These are phyloP conservation scores for Drosophila eugracilis DNA, from an alignment of 1,140 invertebrate genomes.

Conservation along the genomic window DNA sequence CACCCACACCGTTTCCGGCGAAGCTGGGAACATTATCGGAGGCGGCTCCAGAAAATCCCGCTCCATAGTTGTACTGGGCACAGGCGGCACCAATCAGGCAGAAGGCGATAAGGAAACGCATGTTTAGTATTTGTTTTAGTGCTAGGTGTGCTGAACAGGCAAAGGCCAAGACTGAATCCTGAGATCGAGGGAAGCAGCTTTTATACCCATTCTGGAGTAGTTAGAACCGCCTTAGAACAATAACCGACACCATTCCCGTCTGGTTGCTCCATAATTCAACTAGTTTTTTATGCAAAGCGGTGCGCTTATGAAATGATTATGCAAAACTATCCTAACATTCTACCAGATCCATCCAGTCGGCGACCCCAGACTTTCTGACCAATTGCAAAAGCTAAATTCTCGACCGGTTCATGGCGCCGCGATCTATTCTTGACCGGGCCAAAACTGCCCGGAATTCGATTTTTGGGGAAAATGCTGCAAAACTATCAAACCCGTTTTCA, in stretches of 20 bases:
- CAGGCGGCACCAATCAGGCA: slow-evolving; percentile 76
- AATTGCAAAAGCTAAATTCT: slow-evolving; percentile 55
- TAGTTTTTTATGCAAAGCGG: slow-evolving; percentile 70
- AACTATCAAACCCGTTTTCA: slow-evolving; percentile 69
- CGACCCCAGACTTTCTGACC: slow-evolving; percentile 46
- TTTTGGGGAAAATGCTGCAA: slow-evolving; percentile 56
- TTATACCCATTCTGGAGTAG: slow-evolving; percentile 54
- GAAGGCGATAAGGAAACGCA: slow-evolving; percentile 72
- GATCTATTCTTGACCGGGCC: slow-evolving; percentile 22
- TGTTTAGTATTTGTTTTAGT: slow-evolving; percentile 13
- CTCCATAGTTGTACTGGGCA: slow-evolving; percentile 72
- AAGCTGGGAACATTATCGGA: slow-evolving; percentile 45
- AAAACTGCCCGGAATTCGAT: slow-evolving; percentile 30
- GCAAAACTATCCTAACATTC: slow-evolving; percentile 68
- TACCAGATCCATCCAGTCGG: slow-evolving; percentile 47
- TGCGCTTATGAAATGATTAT: slow-evolving; percentile 80
- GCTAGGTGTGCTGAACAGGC: slow-evolving; percentile 50
- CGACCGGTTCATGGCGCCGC: slow-evolving; percentile 57
- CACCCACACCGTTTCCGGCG: slow-evolving; percentile 27
- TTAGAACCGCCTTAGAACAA: slow-evolving; percentile 59
- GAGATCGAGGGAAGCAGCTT: slow-evolving; percentile 42
- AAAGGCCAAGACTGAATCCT: slow-evolving; percentile 77
- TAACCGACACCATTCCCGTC: slow-evolving; percentile 53
- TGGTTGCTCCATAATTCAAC: slow-evolving; percentile 71
- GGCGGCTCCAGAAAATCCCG: slow-evolving; percentile 50